A percentile compares a stretch with the other conserved stretches of the same genome.
Conservation (phyloP, 2,797 vertebrate genomes). For the Gallinago solitaria region DNA sequence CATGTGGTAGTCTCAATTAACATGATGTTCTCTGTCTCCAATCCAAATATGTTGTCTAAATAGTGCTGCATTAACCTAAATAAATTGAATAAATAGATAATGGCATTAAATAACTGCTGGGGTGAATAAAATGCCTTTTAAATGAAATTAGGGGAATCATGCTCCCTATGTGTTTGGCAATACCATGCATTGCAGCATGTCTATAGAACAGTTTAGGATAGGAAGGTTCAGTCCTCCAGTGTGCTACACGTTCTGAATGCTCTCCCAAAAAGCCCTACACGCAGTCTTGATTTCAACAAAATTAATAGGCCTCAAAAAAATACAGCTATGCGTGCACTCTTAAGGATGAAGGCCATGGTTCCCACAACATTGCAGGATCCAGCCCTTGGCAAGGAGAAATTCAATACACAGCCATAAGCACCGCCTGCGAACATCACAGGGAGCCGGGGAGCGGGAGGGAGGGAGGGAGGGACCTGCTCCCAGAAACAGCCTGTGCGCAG, state of each 20-base stretch:
- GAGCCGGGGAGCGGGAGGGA: neutral
- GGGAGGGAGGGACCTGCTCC: neutral
- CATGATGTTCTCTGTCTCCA: neutral
- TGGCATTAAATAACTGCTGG: neutral
- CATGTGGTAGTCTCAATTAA: neutral
- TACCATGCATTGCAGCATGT: neutral
- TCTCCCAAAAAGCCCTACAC: neutral
- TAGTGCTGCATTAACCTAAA: constrained; percentile 2
- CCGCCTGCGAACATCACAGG: neutral
- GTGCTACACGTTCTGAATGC: neutral
- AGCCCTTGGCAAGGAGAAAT: neutral
- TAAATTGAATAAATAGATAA: neutral
- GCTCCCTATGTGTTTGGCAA: neutral
- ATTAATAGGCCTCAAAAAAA: neutral
- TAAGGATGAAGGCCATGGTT: neutral
- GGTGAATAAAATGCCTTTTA: neutral
- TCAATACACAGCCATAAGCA: neutral
- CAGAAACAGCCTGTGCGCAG: neutral
- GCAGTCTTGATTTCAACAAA: neutral
- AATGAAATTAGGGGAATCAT: neutral
- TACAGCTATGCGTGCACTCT: neutral
- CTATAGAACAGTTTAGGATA: neutral
- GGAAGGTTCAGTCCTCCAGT: neutral
- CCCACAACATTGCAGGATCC: neutral
- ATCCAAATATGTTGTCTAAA: neutral